Percentiles rank a stretch among this genome's conserved stretches.
phyloP scores from a whole-genome alignment of 1,140 invertebrate species.

The Papilio xuthus region DNA sequence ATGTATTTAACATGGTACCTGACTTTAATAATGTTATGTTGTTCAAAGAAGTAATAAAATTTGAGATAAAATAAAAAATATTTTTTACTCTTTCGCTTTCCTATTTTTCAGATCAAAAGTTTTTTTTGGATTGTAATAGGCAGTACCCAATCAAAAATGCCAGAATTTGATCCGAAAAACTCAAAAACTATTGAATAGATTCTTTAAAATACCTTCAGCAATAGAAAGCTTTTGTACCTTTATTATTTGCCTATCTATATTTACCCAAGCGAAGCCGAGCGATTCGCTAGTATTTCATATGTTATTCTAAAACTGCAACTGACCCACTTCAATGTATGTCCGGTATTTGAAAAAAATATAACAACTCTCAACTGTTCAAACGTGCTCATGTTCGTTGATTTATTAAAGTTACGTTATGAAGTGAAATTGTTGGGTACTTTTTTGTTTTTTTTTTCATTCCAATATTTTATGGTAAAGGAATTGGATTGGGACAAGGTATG shows the following conservation, averaged over 20 bases:
- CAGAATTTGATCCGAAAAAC: neutral
- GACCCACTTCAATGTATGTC: constrained; percentile 5
- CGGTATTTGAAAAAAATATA: neutral
- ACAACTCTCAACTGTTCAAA: constrained; percentile 5
- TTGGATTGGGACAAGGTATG: neutral
- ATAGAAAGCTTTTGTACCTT: constrained; percentile 2
- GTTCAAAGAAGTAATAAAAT: neutral
- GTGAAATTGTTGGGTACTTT: constrained; percentile 18
- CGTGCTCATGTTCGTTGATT: constrained; percentile 3
- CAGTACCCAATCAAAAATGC: neutral
- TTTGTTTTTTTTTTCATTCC: neutral
- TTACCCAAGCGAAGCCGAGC: neutral
- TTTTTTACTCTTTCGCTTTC: too few relatives aligned
- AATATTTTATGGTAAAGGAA: neutral
- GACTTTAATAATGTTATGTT: neutral
- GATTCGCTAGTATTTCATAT: neutral
- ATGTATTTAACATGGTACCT: neutral
- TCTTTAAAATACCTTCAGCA: neutral
- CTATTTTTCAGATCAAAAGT: too few relatives aligned
- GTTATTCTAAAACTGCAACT: constrained; percentile 9
- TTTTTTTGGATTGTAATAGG: too few relatives aligned
- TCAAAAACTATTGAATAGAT: neutral
- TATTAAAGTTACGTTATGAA: neutral
- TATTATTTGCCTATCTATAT: neutral
- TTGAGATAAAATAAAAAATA: neutral